Conservation (phyloP, 2,113 vertebrate species). For the Sarotherodon lohbergeri region DNA sequence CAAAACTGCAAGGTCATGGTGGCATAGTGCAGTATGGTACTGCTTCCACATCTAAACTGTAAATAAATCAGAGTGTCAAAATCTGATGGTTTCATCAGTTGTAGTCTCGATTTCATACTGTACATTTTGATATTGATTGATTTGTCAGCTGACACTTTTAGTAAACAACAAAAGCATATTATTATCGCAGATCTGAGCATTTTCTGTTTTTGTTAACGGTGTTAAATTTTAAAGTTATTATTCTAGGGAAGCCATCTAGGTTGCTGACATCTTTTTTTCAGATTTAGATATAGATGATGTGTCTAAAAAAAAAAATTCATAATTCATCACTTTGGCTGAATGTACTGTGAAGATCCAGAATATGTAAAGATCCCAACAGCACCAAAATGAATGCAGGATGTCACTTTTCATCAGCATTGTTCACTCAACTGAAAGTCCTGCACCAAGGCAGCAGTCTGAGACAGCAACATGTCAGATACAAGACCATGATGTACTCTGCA, state of each 20-base stretch:
- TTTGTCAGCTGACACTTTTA: background rate
- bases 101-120: background rate
- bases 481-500: background rate
- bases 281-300: background rate
- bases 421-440: background rate
- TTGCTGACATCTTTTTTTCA: background rate
- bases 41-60: background rate
- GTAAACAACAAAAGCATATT: background rate
- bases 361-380: background rate
- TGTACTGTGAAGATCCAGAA: background rate
- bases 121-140: background rate
- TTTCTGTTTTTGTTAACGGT: background rate
- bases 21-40: background rate
- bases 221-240: background rate
- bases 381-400: background rate
- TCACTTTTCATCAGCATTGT: background rate
- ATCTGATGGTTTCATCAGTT: background rate
- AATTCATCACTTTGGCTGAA: background rate
- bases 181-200: background rate
- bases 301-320: fast-evolving
- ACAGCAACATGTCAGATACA: conserved; percentile 15
- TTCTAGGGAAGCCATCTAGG: background rate
- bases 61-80: background rate
- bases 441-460: background rate
- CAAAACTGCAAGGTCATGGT: background rate